A percentile compares a stretch with the other conserved stretches of the same genome.
Evolutionary conservation across 2,113 vertebrate species (phyloP).

Genomic region (Acrocephalus kingi): DNA sequence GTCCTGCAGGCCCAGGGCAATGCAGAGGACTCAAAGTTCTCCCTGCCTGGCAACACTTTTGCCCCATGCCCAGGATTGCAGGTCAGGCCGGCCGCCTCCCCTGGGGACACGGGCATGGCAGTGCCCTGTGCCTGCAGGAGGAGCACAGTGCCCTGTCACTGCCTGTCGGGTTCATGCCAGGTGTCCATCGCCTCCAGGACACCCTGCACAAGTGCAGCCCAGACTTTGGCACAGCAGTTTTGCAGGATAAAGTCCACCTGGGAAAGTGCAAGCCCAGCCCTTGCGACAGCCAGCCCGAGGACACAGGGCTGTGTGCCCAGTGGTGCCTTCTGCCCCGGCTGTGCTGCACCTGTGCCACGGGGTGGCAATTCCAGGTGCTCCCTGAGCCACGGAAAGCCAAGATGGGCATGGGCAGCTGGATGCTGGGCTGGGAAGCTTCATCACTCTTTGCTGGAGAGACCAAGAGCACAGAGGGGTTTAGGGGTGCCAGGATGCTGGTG

Average conservation of each 20-base stretch:
- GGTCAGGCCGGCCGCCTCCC: not conserved
- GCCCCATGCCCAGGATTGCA: not conserved
- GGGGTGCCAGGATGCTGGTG: not conserved
- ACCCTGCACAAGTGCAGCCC: not conserved
- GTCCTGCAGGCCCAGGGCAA: not conserved
- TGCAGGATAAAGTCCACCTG: not conserved
- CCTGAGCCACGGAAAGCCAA: not conserved
- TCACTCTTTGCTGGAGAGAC: not conserved
- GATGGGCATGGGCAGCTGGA: not conserved
- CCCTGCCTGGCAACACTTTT: not conserved
- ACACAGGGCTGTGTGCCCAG: not conserved
- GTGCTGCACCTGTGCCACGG: not conserved
- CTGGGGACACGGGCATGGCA: not conserved
- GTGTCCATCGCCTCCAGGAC: not conserved
- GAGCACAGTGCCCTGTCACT: not conserved
- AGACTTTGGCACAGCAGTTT: not conserved
- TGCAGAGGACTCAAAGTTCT: not conserved
- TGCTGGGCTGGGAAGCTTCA: rapidly evolving
- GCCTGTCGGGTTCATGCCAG: rapidly evolving
- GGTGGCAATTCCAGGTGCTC: not conserved
- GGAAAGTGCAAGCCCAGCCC: not conserved
- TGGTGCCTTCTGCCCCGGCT: not conserved
- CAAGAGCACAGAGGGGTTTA: rapidly evolving
- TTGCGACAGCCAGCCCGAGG: rapidly evolving
- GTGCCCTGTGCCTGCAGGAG: not conserved